These are phyloP conservation scores for Myotis vivesi DNA, from an alignment of 2,797 vertebrate genomes.

Conservation along the genomic window DNA sequence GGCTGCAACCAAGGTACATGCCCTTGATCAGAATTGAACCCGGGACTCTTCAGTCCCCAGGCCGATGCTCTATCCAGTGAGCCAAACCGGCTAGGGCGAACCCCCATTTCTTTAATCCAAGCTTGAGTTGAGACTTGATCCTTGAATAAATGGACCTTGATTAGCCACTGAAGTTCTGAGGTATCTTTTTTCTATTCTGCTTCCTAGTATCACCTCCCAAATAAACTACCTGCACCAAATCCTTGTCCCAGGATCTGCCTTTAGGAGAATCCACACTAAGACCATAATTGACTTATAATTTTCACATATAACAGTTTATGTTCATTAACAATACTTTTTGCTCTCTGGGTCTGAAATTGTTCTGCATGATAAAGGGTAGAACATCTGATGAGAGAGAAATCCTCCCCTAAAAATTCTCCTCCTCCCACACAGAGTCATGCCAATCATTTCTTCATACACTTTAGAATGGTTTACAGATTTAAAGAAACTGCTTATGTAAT, in stretches of 20 bases:
- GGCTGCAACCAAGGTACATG: too few species aligned
- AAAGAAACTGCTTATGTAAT: neutral
- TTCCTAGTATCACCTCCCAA: neutral
- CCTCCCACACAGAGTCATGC: too few species aligned
- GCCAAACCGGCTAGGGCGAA: too few species aligned
- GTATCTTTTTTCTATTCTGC: neutral
- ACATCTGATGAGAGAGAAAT: neutral
- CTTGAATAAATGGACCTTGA: slow-evolving; percentile 8
- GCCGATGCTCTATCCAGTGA: too few species aligned
- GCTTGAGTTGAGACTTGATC: neutral
- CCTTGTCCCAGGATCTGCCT: neutral
- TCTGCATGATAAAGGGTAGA: neutral
- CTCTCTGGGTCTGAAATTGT: neutral
- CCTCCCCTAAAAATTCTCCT: neutral
- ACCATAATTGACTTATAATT: neutral
- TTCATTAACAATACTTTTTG: neutral
- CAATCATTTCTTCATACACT: neutral
- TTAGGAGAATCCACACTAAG: neutral
- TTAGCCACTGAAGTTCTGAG: neutral
- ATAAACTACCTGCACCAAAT: neutral
- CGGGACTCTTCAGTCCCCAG: too few species aligned
- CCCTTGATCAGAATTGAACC: too few species aligned
- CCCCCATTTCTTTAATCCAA: neutral
- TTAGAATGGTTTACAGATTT: neutral
- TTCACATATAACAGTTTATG: neutral